These are phyloP conservation scores for Motacilla tschutschensis DNA, from an alignment of 2,113 vertebrate species.

Conservation along the genomic window DNA sequence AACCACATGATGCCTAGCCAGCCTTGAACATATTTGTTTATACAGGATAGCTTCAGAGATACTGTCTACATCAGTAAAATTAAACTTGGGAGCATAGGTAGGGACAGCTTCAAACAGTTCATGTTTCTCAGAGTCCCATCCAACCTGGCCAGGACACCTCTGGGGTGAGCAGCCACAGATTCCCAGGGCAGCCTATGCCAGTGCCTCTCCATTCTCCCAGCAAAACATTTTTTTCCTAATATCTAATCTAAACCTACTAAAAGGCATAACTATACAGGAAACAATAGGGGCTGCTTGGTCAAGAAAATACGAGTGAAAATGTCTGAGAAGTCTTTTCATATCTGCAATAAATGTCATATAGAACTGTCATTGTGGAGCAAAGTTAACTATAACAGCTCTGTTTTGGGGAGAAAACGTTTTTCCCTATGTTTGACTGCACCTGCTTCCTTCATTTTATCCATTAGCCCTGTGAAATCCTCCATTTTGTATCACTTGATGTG, in stretches of 20 bases:
- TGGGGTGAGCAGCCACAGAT: background rate
- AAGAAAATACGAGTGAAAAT: background rate
- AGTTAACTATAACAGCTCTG: background rate
- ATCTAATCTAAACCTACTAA: background rate
- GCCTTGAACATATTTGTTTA: background rate
- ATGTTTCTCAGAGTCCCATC: background rate
- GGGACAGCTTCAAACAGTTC: background rate
- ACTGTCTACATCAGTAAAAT: background rate
- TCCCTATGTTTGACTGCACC: background rate
- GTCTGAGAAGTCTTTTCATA: background rate
- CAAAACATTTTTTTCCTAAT: background rate
- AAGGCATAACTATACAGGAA: background rate
- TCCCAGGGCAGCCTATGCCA: background rate
- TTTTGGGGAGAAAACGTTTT: background rate
- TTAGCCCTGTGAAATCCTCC: constrained; percentile 24
- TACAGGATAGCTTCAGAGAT: background rate
- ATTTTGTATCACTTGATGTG: constrained; percentile 26
- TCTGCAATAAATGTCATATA: background rate
- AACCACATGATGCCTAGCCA: background rate
- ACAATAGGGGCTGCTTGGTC: fast-evolving
- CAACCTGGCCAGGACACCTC: no score
- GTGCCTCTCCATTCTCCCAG: background rate
- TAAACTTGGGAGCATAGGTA: background rate
- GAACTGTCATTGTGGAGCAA: background rate
- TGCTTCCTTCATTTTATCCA: constrained; percentile 20